These are phyloP conservation scores for Epirrhoe alternata DNA, from an alignment of 2,888 invertebrate genomes.

Conservation along the genomic window DNA sequence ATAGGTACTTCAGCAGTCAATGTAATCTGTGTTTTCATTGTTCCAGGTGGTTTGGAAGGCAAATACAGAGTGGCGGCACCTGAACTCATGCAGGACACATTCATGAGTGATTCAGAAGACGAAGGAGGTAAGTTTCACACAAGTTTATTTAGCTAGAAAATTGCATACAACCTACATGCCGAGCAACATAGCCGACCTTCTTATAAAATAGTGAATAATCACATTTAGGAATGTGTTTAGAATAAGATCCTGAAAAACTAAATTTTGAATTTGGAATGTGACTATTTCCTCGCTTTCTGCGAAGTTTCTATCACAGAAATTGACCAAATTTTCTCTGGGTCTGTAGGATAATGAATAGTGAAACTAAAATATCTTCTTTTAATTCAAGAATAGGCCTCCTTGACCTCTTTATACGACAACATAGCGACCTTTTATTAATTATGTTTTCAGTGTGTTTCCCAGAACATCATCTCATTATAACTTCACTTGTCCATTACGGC, in stretches of 20 bases:
- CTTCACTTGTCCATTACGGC: neutral
- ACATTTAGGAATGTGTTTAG: too few species aligned
- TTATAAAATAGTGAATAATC: neutral
- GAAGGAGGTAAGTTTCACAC: conserved; percentile 91
- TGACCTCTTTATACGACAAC: too few species aligned
- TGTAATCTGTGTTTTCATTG: conserved; percentile 50
- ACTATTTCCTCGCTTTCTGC: too few species aligned
- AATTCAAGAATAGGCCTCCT: too few species aligned
- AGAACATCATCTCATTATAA: too few species aligned
- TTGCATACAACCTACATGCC: neutral
- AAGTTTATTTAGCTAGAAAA: neutral
- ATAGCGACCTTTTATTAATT: too few species aligned
- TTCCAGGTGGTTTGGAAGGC: conserved; percentile 90
- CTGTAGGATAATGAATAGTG: too few species aligned
- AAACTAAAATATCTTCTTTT: too few species aligned
- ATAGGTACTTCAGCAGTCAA: neutral
- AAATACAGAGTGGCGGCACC: conserved; percentile 99
- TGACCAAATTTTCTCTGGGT: too few species aligned
- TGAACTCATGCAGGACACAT: conserved; percentile 99
- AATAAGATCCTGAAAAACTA: too few species aligned
- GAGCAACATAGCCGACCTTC: neutral
- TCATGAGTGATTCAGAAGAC: conserved; percentile 99
- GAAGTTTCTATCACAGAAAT: too few species aligned
- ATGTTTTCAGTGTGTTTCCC: too few species aligned
- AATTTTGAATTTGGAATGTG: neutral